Percentiles rank a stretch among this genome's conserved stretches.
These are phyloP conservation scores for Montipora foliosa DNA, from an alignment of 64 coral and sea anemone species.

Conservation along the genomic window DNA sequence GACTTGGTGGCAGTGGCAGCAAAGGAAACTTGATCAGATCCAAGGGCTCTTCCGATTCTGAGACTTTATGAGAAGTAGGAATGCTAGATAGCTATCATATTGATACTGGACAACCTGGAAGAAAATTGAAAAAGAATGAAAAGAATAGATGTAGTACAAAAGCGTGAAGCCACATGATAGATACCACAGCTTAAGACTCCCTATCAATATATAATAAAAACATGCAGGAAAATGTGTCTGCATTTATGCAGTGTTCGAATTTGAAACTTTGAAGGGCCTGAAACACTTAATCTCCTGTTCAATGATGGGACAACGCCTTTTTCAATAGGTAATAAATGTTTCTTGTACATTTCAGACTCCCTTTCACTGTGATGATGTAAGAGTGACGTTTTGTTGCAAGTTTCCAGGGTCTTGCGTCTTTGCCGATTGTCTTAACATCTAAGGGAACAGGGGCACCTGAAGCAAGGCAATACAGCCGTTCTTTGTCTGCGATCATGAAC, in stretches of 20 bases:
- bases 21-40: constrained; percentile 60
- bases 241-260: no score
- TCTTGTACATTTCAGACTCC: background rate
- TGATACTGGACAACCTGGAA: constrained; percentile 20
- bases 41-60: constrained; percentile 39
- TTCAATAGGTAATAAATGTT: background rate
- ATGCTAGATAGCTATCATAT: constrained; percentile 38
- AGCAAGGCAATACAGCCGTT: background rate
- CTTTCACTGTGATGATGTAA: constrained; percentile 20
- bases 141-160: no score
- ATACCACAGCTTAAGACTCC: no score
- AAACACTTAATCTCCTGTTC: no score
- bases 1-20: background rate
- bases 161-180: no score
- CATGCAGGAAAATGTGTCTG: no score
- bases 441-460: constrained; percentile 2
- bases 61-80: constrained; percentile 61
- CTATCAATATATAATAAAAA: no score
- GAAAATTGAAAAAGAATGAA: no score
- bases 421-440: background rate
- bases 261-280: no score
- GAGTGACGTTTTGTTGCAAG: constrained; percentile 8
- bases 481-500: background rate
- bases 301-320: no score
- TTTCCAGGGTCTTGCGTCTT: constrained; percentile 11